Evolutionary conservation across 2,797 vertebrate genomes (phyloP).

Genomic region (Erpetoichthys calabaricus): DNA sequence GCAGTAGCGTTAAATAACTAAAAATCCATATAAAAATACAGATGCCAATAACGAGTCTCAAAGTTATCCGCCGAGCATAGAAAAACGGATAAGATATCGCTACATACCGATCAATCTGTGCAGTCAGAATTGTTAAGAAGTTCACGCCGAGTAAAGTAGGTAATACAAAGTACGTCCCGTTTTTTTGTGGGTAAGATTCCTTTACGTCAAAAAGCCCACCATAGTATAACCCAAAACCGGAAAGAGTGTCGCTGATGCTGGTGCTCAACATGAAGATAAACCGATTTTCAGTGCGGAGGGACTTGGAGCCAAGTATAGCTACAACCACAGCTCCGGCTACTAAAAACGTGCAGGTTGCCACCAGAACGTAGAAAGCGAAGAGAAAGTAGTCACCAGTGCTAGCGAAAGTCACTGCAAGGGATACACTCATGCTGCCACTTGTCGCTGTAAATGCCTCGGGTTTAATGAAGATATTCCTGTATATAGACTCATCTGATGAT

Average conservation of each 20-base stretch:
- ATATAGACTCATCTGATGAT: too few species aligned
- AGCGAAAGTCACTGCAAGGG: too few species aligned
- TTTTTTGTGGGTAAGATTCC: constrained; percentile 52
- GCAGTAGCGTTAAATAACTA: constrained; percentile 44
- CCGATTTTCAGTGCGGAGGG: constrained; percentile 50
- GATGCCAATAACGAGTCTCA: constrained; percentile 29
- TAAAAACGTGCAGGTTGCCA: constrained; percentile 42
- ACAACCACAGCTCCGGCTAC: constrained; percentile 50
- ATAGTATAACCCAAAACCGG: constrained; percentile 55
- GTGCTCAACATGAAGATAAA: constrained; percentile 67
- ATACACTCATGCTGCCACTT: too few species aligned
- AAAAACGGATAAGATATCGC: constrained; percentile 57
- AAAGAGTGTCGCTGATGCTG: constrained; percentile 58
- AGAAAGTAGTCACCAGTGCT: constrained; percentile 35
- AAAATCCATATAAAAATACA: constrained; percentile 56
- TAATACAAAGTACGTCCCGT: constrained; percentile 49
- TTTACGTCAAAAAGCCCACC: constrained; percentile 59
- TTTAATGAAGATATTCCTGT: too few species aligned
- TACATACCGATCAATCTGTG: constrained; percentile 58
- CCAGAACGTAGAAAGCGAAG: constrained; percentile 50
- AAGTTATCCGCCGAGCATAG: constrained; percentile 42
- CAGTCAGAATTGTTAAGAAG: constrained; percentile 55
- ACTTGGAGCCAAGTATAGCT: constrained; percentile 36
- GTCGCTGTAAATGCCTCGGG: too few species aligned
- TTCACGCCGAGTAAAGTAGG: constrained; percentile 61